phyloP scores from a whole-genome alignment of 2,797 vertebrate species.

The Falco columbarius region DNA sequence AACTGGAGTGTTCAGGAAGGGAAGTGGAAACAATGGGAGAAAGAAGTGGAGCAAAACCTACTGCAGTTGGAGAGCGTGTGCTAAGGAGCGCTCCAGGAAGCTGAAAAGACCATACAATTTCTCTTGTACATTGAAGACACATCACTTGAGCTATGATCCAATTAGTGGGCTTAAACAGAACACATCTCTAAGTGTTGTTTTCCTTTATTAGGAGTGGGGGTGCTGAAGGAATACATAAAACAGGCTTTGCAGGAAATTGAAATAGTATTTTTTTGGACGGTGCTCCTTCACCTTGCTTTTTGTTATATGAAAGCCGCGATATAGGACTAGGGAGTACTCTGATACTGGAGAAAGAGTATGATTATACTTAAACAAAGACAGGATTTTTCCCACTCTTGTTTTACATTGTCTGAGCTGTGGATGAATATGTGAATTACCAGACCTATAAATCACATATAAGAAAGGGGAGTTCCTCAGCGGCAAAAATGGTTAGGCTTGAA shows the following conservation, averaged over 20 bases:
- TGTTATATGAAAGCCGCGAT: neutral
- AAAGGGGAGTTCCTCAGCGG: neutral
- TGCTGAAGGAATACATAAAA: neutral
- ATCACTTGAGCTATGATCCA: neutral
- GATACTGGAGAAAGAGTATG: neutral
- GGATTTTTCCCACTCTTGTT: neutral
- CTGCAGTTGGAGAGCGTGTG: neutral
- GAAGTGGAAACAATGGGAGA: neutral
- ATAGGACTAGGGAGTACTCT: neutral
- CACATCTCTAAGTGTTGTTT: neutral
- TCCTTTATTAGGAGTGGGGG: neutral
- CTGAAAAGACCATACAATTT: neutral
- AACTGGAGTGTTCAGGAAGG: neutral
- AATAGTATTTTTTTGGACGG: neutral
- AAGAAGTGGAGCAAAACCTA: neutral
- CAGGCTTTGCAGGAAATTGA: neutral
- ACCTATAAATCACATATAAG: neutral
- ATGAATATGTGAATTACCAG: neutral
- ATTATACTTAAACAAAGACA: neutral
- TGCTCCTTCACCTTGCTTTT: neutral
- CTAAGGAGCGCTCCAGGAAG: neutral
- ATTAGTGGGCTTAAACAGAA: neutral
- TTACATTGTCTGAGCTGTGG: neutral
- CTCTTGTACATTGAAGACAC: neutral
- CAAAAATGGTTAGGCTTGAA: neutral